Percentiles rank a stretch among this genome's conserved stretches.
Conservation (phyloP, 2,113 vertebrate genomes). For the Oryzias javanicus region DNA sequence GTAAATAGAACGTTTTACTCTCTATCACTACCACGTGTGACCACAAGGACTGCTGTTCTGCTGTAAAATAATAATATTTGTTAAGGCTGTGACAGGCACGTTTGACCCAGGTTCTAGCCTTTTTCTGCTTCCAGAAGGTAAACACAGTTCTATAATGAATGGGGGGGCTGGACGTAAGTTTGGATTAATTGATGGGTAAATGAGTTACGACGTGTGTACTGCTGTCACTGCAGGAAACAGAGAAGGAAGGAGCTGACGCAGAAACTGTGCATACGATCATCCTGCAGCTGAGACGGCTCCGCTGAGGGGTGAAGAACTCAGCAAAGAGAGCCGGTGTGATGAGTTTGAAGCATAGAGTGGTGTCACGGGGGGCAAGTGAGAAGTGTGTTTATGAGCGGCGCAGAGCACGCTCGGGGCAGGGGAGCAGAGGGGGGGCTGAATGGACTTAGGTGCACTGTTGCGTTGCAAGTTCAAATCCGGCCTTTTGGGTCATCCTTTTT, state of each 20-base stretch:
- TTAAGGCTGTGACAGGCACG: not conserved
- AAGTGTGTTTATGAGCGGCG: conserved; percentile 25
- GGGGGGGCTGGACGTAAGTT: conserved; percentile 5
- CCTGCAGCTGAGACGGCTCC: not conserved
- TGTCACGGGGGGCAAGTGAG: conserved; percentile 28
- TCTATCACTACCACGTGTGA: not conserved
- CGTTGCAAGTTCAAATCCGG: conserved; percentile 41
- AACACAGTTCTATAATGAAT: not conserved
- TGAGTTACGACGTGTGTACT: conserved; percentile 3
- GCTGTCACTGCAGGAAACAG: conserved; percentile 6
- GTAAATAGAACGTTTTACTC: no score
- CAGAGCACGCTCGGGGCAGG: not conserved
- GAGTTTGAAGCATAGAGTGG: conserved; percentile 14
- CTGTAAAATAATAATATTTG: not conserved
- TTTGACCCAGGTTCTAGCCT: no score
- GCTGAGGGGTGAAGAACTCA: not conserved
- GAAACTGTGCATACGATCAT: not conserved
- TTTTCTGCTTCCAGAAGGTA: not conserved
- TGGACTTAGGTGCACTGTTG: conserved; percentile 45
- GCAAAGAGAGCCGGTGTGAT: not conserved
- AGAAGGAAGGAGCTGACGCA: not conserved
- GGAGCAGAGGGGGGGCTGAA: not conserved
- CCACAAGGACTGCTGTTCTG: not conserved
- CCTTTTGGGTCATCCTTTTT: conserved; percentile 34
- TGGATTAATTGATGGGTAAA: conserved; percentile 4